Base-by-base conservation (phyloP, 2,113 vertebrate species). In the Atlantisia rogersi region DNA sequence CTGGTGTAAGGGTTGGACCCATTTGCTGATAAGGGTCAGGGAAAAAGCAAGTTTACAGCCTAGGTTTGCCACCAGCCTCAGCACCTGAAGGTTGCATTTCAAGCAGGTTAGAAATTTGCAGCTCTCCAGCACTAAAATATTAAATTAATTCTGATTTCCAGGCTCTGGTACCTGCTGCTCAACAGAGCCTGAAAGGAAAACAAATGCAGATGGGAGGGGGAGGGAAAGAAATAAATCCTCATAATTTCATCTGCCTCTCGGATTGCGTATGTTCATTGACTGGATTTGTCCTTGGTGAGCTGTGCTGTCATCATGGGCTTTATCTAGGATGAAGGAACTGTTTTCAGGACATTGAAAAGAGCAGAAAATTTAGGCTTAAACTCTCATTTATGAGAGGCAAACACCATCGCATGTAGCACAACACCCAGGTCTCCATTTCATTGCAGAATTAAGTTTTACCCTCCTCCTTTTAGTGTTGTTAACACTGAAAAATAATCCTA, bases 191-290 rank as follows among this genome's bases (percentile, higher is more conserved):
- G 52, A 42, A 70, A 69, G 48, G 58, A 39, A 79, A 82, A 68
- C 18, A 75, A 85, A 53, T 58, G 50, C 89, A 90, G 67, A 32
- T 29, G 58, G 56, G 26, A 75, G 29, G 39, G 76, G 79, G 44
- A 69, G 59, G 40, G 80, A 15, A 39, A 40, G 25, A 92, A 69
- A 60, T 64, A 69, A 93, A 94, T 73, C 85, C 81, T 71, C 53
- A 8, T 50, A 0, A 28, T 85, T 94, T 83, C 65, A 85, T 77
- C 70, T 93, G 52, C 63, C 24, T 48, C 78, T 44, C 11, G 53
- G 65, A 35, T 12, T 12, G 21, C 0, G 2, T 7, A 4, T 3
- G 0, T 31, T 58, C 68, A 18, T 11, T 11, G 68, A 3, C 50
- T 65, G 84, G 60, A 32, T 3, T 21, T 11, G 65, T 69, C 83